Evolutionary conservation across 2,888 invertebrate species (phyloP).

Genomic region (Archips xylosteana): DNA sequence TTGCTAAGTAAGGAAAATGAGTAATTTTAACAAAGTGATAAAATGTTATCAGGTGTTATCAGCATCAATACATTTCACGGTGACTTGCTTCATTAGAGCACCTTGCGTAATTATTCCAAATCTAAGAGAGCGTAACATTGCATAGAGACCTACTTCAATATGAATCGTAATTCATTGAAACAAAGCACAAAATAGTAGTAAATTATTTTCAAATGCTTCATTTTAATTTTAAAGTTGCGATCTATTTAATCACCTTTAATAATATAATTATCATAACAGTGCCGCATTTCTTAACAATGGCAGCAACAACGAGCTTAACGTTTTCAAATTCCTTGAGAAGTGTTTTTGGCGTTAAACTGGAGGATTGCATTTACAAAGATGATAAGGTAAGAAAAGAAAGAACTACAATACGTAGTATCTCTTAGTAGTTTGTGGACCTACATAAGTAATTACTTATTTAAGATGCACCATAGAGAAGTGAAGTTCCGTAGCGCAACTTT

Average conservation of each 20-base stretch:
- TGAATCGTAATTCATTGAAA: not conserved
- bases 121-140: too few relatives aligned
- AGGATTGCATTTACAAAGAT: conserved; percentile 32
- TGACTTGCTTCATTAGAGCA: conserved; percentile 11
- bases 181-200: not conserved
- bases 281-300: conserved; percentile 8
- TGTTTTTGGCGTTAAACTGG: conserved; percentile 17
- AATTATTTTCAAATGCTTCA: not conserved
- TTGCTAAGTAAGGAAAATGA: not conserved
- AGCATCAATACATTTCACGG: conserved; percentile 9
- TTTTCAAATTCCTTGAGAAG: not conserved
- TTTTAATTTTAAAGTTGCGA: not conserved
- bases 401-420: too few relatives aligned
- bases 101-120: not conserved
- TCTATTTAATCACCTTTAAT: not conserved
- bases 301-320: not conserved
- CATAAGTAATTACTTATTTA: not conserved
- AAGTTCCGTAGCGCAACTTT: too few relatives aligned
- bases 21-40: conserved; percentile 5
- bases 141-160: not conserved
- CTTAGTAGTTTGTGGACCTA: too few relatives aligned
- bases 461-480: too few relatives aligned
- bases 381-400: conserved; percentile 22
- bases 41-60: conserved; percentile 28
- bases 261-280: not conserved